These are phyloP conservation scores for Saguinus imperator DNA, from an alignment of 2,113 vertebrate species.

Conservation along the genomic window DNA sequence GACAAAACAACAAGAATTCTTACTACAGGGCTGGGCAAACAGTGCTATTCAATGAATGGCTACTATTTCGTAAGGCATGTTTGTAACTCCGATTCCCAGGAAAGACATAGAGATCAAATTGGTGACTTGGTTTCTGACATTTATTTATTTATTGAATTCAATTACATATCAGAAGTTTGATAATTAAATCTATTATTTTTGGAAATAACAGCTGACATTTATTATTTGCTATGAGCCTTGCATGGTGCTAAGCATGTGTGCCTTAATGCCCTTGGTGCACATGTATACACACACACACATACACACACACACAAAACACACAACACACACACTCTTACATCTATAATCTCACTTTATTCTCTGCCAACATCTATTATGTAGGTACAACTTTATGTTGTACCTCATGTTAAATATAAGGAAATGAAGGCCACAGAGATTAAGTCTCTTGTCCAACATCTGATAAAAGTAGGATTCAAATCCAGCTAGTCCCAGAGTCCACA, in stretches of 20 bases:
- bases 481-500: neutral
- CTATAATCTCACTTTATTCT: neutral
- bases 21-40: neutral
- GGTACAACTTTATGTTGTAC: neutral
- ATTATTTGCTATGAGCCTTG: neutral
- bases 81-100: neutral
- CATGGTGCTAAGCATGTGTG: neutral
- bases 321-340: neutral
- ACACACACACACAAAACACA: too few species aligned
- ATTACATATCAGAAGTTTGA: neutral
- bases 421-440: neutral
- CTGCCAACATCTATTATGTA: neutral
- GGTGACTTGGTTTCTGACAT: neutral
- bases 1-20: neutral
- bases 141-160: neutral
- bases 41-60: neutral
- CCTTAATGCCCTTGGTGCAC: neutral
- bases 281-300: too few species aligned
- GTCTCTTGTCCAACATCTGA: neutral
- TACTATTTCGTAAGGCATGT: accelerated
- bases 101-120: neutral
- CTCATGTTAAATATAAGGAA: neutral
- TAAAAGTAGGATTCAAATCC: neutral
- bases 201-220: neutral
- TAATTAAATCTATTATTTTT: neutral